These are phyloP conservation scores for Opisthograptis luteolata DNA, from an alignment of 2,888 invertebrate genomes.

Conservation along the genomic window DNA sequence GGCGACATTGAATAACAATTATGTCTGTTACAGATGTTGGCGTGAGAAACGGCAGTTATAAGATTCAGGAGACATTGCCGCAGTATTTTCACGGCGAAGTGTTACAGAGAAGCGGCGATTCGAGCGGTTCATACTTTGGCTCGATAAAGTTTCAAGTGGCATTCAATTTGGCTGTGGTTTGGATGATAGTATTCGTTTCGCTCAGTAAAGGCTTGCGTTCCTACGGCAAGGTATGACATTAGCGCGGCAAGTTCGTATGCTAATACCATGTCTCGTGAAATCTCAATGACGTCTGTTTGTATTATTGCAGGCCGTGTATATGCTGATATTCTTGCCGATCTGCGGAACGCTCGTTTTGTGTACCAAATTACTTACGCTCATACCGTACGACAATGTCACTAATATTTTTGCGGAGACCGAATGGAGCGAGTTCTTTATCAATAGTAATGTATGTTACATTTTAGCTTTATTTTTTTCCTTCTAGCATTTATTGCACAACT, in stretches of 20 bases:
- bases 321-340: constrained; percentile 91
- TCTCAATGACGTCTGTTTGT: constrained; percentile 10
- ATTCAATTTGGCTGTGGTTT: constrained; percentile 94
- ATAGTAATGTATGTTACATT: constrained; percentile 86
- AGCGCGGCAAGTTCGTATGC: not conserved
- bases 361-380: constrained; percentile 89
- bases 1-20: constrained; percentile 14
- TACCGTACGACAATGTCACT: constrained; percentile 86
- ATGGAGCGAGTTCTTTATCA: constrained; percentile 93
- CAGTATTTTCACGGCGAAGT: constrained; percentile 94
- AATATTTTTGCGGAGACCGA: constrained; percentile 91
- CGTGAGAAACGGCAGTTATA: constrained; percentile 62
- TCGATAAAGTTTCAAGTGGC: constrained; percentile 94
- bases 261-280: not conserved
- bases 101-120: constrained; percentile 83
- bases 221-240: constrained; percentile 89
- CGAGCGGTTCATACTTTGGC: constrained; percentile 76
- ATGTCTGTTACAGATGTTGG: constrained; percentile 44
- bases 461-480: not conserved
- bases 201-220: constrained; percentile 94
- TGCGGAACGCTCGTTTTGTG: constrained; percentile 89
- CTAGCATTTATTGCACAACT: no score
- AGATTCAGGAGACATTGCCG: constrained; percentile 89
- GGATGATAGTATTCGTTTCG: constrained; percentile 95
- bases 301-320: constrained; percentile 85